Evolutionary conservation across 2,888 invertebrate species (phyloP).

Genomic region (Morpho achilles): DNA sequence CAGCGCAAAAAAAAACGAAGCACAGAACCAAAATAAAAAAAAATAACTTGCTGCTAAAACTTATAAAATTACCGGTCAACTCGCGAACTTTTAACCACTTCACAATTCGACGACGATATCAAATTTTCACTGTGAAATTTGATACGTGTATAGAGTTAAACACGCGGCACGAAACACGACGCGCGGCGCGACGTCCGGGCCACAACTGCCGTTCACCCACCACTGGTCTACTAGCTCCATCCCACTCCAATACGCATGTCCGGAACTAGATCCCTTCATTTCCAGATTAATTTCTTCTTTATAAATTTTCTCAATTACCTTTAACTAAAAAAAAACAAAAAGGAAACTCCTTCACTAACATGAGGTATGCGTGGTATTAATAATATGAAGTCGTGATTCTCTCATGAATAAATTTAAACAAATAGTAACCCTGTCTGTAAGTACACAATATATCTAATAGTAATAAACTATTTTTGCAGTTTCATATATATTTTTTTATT

Average conservation of each 20-base stretch:
- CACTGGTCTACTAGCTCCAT: slow-evolving; percentile 50
- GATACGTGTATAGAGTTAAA: slow-evolving; percentile 65
- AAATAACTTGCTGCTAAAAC: slow-evolving; percentile 35
- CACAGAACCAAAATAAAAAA: slow-evolving; percentile 36
- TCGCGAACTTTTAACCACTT: slow-evolving; percentile 62
- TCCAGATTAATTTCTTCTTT: slow-evolving; percentile 23
- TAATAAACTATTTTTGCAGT: too few species aligned
- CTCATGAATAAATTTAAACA: too few species aligned
- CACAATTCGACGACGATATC: slow-evolving; percentile 74
- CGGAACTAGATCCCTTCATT: slow-evolving; percentile 58
- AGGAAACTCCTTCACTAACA: background rate
- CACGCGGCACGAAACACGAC: slow-evolving; percentile 40
- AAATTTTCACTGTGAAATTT: slow-evolving; percentile 76
- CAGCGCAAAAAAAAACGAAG: slow-evolving; percentile 42
- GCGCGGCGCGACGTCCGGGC: slow-evolving; percentile 58
- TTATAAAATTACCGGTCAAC: slow-evolving; percentile 51
- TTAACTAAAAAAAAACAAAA: slow-evolving; percentile 7
- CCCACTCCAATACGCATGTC: slow-evolving; percentile 73
- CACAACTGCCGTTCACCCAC: slow-evolving; percentile 59
- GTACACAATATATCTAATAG: too few species aligned
- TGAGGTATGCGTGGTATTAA: too few species aligned
- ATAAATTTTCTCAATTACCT: slow-evolving; percentile 19
- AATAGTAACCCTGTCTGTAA: too few species aligned
- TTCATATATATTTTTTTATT: too few species aligned
- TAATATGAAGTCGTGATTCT: too few species aligned